phyloP scores from a whole-genome alignment of 2,888 invertebrate genomes.

The Ophioninae sp. region DNA sequence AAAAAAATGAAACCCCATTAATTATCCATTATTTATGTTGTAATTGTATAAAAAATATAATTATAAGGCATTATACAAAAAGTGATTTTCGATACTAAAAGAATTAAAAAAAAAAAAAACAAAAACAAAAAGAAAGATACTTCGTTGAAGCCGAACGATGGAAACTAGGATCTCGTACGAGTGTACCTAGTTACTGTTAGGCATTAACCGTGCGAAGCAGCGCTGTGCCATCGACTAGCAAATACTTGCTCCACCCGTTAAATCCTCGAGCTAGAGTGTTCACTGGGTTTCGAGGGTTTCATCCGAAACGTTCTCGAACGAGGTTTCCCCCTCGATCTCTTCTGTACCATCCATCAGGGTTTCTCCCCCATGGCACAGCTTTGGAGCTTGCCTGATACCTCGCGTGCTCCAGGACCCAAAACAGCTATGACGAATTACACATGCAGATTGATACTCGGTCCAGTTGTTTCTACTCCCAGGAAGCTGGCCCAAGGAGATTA shows the following conservation, averaged over 20 bases:
- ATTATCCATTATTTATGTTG: too few species aligned
- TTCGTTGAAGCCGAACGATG: too few species aligned
- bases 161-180: too few species aligned
- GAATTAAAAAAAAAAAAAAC: too few species aligned
- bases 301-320: not conserved
- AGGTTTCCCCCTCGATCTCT: not conserved
- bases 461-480: constrained; percentile 64
- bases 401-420: not conserved
- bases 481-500: constrained; percentile 59
- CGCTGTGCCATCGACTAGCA: not conserved
- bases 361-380: constrained; percentile 34
- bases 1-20: too few species aligned
- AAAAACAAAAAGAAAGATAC: too few species aligned
- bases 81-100: too few species aligned
- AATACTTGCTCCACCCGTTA: constrained; percentile 34
- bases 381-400: constrained; percentile 34
- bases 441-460: constrained; percentile 67
- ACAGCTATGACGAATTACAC: constrained; percentile 62
- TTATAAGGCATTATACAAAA: too few species aligned
- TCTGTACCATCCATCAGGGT: constrained; percentile 8
- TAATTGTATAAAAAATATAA: too few species aligned
- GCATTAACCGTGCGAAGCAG: constrained; percentile 1
- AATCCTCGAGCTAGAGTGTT: constrained; percentile 33
- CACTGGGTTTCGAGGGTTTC: constrained; percentile 30
- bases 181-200: constrained; percentile 31